Conservation (phyloP, 2,888 invertebrate species). For the Euzetes globulus region DNA sequence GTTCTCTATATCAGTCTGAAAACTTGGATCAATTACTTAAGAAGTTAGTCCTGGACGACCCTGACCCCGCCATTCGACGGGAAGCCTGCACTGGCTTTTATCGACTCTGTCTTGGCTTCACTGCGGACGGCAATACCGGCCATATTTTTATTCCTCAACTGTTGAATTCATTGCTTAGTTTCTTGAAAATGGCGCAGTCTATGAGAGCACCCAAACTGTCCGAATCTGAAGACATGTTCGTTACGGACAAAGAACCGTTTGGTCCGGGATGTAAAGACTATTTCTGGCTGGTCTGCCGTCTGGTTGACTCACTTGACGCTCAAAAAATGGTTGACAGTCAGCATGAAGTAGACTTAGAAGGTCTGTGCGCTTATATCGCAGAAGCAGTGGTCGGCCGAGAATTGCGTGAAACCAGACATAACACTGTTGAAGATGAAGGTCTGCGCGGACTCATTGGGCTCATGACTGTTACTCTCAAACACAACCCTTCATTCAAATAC, state of each 20-base stretch:
- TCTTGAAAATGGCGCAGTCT: slow-evolving; percentile 72
- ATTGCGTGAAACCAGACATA: slow-evolving; percentile 70
- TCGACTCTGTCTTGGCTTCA: slow-evolving; percentile 65
- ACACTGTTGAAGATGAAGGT: slow-evolving; percentile 79
- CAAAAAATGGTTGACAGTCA: slow-evolving; percentile 48
- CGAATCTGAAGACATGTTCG: slow-evolving; percentile 17
- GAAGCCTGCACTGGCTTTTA: slow-evolving; percentile 91
- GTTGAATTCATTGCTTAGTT: slow-evolving; percentile 68
- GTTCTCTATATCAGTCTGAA: slow-evolving; percentile 65
- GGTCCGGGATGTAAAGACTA: slow-evolving; percentile 90
- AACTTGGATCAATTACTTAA: slow-evolving; percentile 69
- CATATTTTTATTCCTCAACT: slow-evolving; percentile 59
- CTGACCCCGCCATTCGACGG: slow-evolving; percentile 79
- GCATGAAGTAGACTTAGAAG: slow-evolving; percentile 62
- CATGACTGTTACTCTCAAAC: slow-evolving; percentile 77
- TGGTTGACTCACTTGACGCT: slow-evolving; percentile 65
- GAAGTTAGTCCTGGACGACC: slow-evolving; percentile 77
- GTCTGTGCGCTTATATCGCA: slow-evolving; percentile 59
- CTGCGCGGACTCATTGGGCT: slow-evolving; percentile 77
- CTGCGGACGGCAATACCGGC: slow-evolving; percentile 47
- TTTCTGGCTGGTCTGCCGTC: slow-evolving; percentile 80
- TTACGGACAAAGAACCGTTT: slow-evolving; percentile 32
- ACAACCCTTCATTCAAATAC: slow-evolving; percentile 76
- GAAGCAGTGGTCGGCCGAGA: slow-evolving; percentile 67
- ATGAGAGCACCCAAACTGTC: slow-evolving; percentile 52